Base-by-base conservation (phyloP, 2,113 vertebrate species). In the Leucopternis melanops region DNA sequence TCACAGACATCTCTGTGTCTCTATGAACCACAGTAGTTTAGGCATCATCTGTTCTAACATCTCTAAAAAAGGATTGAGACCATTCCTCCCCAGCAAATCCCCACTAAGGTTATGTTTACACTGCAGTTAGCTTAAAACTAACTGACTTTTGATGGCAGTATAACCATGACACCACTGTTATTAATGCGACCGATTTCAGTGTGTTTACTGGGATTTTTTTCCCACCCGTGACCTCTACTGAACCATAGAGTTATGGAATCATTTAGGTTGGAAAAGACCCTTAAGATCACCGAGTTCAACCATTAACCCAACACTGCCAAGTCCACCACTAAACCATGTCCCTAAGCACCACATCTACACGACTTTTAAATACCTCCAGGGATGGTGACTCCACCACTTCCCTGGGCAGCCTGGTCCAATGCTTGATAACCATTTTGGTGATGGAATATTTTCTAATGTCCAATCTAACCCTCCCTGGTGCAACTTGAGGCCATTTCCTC, bases 361-460 rank as follows among this genome's bases (percentile, higher is more conserved):
- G 0, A 14, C 42, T 69, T 44, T 50, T 63, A 2, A 57, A n/a
- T 1, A 40, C 6, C 12, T 58, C 25, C 74, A 57, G 23, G 5
- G 27, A 8, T 25, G 21, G 31, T 5, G n/a, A 71, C 8, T n/a
- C 49, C 9, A 71, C 8, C 26, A 36, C 16, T 20, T 82, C 40
- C 31, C 52, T 61, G 40, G 32, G 12, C 52, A 82, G 38, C 18
- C 71, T 72, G 9, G 38, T 44, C 18, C 31, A 72, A 3, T 67
- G 58, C 15, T 4, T 27, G 19, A 50, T 9, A 62, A 40, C 19
- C n/a, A 5, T 13, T 29, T 38, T 3, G 3, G 25, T 62, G n/a
- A 63, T 11, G 27, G 38, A 49, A 8, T 62, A 13, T 40, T 62
- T 50, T 16, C 27, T 32, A 18, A 40, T 49, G 14, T 31, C n/a